Evolutionary conservation across 2,113 vertebrate genomes (phyloP).

Genomic region (Ciconia stormi): DNA sequence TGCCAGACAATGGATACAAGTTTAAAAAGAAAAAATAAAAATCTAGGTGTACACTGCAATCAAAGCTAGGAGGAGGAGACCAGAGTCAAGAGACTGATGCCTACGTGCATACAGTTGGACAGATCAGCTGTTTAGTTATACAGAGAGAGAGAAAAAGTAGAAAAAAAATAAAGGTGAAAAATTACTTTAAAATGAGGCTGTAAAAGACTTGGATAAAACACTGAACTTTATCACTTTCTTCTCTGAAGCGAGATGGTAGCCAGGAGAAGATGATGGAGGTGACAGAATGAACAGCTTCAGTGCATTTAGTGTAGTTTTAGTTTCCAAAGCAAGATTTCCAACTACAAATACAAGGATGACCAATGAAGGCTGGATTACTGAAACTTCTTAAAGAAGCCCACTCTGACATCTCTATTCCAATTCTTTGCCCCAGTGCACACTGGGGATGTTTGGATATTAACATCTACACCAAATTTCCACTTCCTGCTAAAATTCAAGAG

Average conservation of each 20-base stretch:
- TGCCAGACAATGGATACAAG: neutral
- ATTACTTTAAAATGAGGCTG: neutral
- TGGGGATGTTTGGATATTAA: neutral
- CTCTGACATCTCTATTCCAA: neutral
- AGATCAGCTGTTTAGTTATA: neutral
- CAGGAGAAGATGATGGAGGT: neutral
- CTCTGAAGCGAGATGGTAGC: neutral
- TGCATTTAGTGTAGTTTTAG: neutral
- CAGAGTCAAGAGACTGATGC: neutral
- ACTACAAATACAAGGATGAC: neutral
- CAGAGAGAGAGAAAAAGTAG: neutral
- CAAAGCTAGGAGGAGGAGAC: neutral
- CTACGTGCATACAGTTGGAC: neutral
- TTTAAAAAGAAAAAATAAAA: neutral
- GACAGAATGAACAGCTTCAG: neutral
- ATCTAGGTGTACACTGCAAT: too few species aligned
- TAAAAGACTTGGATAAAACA: neutral
- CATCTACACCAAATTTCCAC: neutral
- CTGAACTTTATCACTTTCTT: neutral
- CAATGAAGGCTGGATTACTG: neutral
- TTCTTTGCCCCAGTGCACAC: neutral
- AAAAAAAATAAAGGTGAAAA: neutral
- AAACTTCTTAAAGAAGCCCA: neutral
- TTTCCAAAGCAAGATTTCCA: neutral
- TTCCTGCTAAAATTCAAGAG: neutral